Percentiles rank a stretch among this genome's conserved stretches.
Conservation (phyloP, 2,113 vertebrate genomes). For the Campylomormyrus tamandua region DNA sequence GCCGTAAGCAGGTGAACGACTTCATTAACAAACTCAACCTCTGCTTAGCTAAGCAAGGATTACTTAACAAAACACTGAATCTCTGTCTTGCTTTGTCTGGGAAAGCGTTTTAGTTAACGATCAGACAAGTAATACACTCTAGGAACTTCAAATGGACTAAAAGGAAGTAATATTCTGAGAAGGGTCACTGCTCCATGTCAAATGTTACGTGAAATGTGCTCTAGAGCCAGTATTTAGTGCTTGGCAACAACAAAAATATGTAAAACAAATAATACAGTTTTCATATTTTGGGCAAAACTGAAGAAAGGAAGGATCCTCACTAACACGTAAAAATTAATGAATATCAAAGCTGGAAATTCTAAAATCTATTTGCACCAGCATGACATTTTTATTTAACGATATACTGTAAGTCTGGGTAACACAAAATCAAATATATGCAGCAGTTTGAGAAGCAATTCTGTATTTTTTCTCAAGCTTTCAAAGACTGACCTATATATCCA, state of each 20-base stretch:
- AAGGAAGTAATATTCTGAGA: neutral
- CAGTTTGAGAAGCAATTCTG: neutral
- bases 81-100: neutral
- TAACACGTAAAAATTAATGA: neutral
- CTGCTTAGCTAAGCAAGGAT: neutral
- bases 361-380: neutral
- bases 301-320: neutral
- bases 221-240: neutral
- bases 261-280: neutral
- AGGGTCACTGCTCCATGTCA: neutral
- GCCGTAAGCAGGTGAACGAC: neutral
- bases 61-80: neutral
- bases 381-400: neutral
- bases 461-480: constrained; percentile 16
- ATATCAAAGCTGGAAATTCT: neutral
- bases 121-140: neutral
- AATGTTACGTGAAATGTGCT: neutral
- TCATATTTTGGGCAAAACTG: neutral
- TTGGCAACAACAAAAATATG: neutral
- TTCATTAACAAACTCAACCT: neutral
- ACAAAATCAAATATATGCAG: neutral
- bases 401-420: neutral
- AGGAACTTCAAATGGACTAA: neutral
- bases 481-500: constrained; percentile 31
- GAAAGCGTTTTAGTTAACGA: neutral